Evolutionary conservation across 2,797 vertebrate species (phyloP), one percentile per base, ranked within the genome.

Genomic region (Lagodon rhomboides): DNA sequence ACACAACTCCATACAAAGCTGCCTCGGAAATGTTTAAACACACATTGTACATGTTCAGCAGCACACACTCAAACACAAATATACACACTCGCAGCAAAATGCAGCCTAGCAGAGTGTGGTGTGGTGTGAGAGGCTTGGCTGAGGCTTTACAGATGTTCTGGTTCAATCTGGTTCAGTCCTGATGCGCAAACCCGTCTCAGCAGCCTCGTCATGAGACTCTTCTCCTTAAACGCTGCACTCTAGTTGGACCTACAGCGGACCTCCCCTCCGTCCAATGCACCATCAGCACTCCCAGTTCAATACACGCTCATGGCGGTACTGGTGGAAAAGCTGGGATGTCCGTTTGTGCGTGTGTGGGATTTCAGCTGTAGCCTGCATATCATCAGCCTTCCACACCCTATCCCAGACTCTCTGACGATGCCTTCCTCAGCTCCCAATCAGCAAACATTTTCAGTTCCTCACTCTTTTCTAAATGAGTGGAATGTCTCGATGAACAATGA

Each of bases 171-270:
- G 80, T 79, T 80, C 46, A 4, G 73, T 60, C 77, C 75, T 12
- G 59, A 66, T 62, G 61, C 64, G 27, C 55, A 66, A 75, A 64
- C 72, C 34, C 61, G 72, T 67, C 81, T 75, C 55, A 62, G 62
- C 73, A 74, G 84, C 70, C 83, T 87, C 80, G 80, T 88, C 83
- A 85, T 82, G 79, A 83, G 73, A 34, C 43, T 58, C 65, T 46
- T 27, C 63, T 68, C 55, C 73, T 58, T 5, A 47, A 83, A 63
- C 1, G 1, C 11, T 2, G 58, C 38, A 64, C 84, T 82, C 9
- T 77, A 78, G 79, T 85, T 77, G 78, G 70, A 55, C 54, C 58
- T 27, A 8, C 65, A 49, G 58, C 3, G 44, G 44, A 67, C 86
- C 51, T 85, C 62, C 68, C 75, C 77, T 73, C 49, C 62, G 65